phyloP scores from a whole-genome alignment of 2,888 invertebrate species.

The Caprella mutica region DNA sequence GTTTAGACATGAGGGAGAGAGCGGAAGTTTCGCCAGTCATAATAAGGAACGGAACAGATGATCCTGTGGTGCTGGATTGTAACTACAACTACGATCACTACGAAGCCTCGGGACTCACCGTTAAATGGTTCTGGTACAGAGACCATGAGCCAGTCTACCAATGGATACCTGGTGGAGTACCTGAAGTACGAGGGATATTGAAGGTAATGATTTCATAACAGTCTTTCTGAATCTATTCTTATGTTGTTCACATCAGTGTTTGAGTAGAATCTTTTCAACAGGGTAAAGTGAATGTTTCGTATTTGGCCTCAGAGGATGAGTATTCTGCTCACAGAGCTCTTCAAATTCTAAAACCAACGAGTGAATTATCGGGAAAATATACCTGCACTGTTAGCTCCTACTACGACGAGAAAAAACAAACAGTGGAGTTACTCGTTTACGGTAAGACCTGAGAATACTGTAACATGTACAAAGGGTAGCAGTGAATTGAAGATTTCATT shows the following conservation, averaged over 20 bases:
- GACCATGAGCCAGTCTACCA: conserved; percentile 37
- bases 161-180: conserved; percentile 36
- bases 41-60: no score
- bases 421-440: conserved; percentile 35
- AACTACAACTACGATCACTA: conserved; percentile 35
- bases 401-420: conserved; percentile 7
- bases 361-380: conserved; percentile 36
- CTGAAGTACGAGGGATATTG: conserved; percentile 24
- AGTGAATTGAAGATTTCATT: no score
- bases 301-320: conserved; percentile 32
- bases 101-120: conserved; percentile 35
- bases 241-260: no score
- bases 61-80: conserved; percentile 36
- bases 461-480: no score
- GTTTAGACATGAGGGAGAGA: no score
- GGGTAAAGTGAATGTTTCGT: conserved; percentile 35
- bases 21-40: no score
- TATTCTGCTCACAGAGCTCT: conserved; percentile 35
- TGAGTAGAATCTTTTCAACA: not conserved
- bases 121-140: conserved; percentile 37
- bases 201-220: conserved; percentile 11
- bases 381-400: conserved; percentile 35
- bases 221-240: not conserved
- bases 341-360: conserved; percentile 35
- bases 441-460: conserved; percentile 35